Conservation (phyloP, 2,113 vertebrate genomes). For the Coreoperca whiteheadi region DNA sequence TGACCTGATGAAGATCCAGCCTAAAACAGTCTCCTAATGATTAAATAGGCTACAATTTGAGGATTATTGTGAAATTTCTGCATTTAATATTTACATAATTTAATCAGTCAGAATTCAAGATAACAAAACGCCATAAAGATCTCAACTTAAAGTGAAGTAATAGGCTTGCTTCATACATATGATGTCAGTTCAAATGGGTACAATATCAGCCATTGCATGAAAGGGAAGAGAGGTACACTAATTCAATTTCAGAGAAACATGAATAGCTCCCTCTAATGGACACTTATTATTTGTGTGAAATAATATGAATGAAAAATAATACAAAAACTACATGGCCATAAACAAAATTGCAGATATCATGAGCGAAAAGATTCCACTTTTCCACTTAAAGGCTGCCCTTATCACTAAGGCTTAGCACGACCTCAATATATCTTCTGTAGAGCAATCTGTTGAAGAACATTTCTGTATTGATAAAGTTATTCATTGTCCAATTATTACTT, state of each 20-base stretch:
- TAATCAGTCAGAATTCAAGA: not conserved
- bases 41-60: not conserved
- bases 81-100: not conserved
- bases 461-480: no score
- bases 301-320: not conserved
- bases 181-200: not conserved
- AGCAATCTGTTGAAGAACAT: no score
- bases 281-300: not conserved
- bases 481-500: no score
- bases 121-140: not conserved
- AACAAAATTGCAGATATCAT: not conserved
- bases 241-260: not conserved
- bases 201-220: not conserved
- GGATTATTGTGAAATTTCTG: not conserved
- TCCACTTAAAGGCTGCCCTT: no score
- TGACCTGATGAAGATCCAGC: not conserved
- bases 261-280: conserved; percentile 61
- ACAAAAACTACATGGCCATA: no score
- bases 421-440: no score
- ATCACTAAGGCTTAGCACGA: no score
- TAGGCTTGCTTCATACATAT: not conserved
- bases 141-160: not conserved
- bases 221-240: not conserved
- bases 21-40: not conserved
- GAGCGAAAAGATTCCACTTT: not conserved